Percentiles rank a stretch among this genome's conserved stretches.
Conservation (phyloP, 1,140 invertebrate genomes). For the Zaprionus gabonicus region DNA sequence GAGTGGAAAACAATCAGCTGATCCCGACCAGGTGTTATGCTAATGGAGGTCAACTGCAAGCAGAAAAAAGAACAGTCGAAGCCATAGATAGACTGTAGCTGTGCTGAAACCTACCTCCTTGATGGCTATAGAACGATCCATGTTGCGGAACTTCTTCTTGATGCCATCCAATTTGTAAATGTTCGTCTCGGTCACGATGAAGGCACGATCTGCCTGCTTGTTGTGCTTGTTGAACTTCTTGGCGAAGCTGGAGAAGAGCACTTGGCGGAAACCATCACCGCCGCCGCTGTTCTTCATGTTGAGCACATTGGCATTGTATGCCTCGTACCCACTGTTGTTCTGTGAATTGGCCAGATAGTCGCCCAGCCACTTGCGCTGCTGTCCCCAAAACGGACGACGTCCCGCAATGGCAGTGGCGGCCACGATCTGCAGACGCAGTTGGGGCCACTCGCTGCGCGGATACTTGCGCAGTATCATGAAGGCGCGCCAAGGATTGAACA, state of each 20-base stretch:
- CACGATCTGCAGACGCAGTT: constrained; percentile 91
- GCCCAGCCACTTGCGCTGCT: constrained; percentile 93
- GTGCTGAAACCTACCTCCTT: constrained; percentile 87
- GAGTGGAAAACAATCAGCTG: constrained; percentile 96
- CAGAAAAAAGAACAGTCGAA: not conserved
- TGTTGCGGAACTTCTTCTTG: constrained; percentile 92
- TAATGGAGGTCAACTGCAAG: constrained; percentile 90
- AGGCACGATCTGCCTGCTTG: constrained; percentile 94
- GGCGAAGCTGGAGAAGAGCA: constrained; percentile 87
- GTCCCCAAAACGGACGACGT: constrained; percentile 92
- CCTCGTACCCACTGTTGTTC: constrained; percentile 91
- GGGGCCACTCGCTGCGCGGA: constrained; percentile 93
- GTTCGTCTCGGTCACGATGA: constrained; percentile 94
- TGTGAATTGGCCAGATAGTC: constrained; percentile 93
- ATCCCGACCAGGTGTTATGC: constrained; percentile 92
- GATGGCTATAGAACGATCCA: constrained; percentile 93
- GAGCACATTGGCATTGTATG: constrained; percentile 89
- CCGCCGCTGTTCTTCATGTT: constrained; percentile 87
- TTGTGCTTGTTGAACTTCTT: constrained; percentile 91
- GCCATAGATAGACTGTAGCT: not conserved
- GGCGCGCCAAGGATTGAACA: constrained; percentile 91
- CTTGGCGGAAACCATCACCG: constrained; percentile 88
- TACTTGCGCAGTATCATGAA: constrained; percentile 93
- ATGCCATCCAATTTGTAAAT: constrained; percentile 95
- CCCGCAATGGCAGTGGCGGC: constrained; percentile 91